Base-by-base conservation (phyloP, 2,113 vertebrate species). In the Isichthys henryi region DNA sequence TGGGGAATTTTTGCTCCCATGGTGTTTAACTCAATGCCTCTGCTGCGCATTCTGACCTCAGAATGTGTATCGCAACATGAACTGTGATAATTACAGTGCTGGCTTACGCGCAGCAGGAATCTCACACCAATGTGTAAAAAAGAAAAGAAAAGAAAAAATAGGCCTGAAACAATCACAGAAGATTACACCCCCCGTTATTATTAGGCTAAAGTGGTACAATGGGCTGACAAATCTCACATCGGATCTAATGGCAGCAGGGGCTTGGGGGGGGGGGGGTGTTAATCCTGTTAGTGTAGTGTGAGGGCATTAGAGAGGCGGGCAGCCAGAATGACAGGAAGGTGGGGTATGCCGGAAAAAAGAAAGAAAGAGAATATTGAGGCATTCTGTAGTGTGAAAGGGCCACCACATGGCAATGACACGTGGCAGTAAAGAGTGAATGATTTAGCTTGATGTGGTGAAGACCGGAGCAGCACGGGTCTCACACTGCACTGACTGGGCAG, bases 281-380 rank as follows among this genome's bases (percentile, higher is more conserved):
- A 56, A 56, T 87, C 50, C 43, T 87, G 13, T 87, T 87, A 56
- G 49, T 39, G 27, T 87, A 56, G 49, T 53, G 27, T 87, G 50
- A 56, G 83, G 88, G n/a, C n/a, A 70, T 91, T 90, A 84, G 93
- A 90, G 92, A 92, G 92, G 89, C 48, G 87, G 90, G 93, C 91
- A 91, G 92, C 91, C 91, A 92, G 94, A 91, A 93, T 93, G 93
- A 92, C 90, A 91, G 52, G 88, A 43, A 90, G 88, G 50, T 88
- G 88, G 89, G 84, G 88, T 56, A 46, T 84, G 35, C 39, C 21
- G 39, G 39, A 48, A 27, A 89, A 88, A 70, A 86, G 5, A 50
- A 88, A 87, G 31, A 50, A 43, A 52, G 70, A 53, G 27, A 70
- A 5, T 46, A 88, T 2, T 62, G 70, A 27, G 48, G 85, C 50